These are phyloP conservation scores for Stigmatopora nigra DNA, from an alignment of 2,113 vertebrate species.

Conservation along the genomic window DNA sequence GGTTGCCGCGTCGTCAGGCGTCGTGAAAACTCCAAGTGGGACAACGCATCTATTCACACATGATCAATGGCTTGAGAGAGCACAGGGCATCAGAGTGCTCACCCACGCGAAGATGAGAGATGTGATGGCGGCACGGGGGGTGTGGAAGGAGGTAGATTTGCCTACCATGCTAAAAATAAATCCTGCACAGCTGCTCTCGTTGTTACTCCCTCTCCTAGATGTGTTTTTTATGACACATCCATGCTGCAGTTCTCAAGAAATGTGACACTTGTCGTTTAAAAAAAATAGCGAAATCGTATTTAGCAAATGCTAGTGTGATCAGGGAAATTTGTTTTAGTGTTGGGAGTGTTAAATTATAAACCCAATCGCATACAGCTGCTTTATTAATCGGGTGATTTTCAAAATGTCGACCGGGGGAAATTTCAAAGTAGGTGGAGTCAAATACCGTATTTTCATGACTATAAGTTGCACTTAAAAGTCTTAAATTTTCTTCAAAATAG, in stretches of 20 bases:
- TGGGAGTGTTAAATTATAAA: too few relatives aligned
- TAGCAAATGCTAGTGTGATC: neutral
- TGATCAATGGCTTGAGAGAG: constrained; percentile 39
- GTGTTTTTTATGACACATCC: constrained; percentile 17
- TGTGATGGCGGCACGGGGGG: constrained; percentile 46
- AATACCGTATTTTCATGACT: too few relatives aligned
- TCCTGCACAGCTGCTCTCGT: constrained; percentile 42
- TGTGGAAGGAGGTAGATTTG: constrained; percentile 36
- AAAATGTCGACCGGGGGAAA: too few relatives aligned
- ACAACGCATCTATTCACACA: constrained; percentile 29
- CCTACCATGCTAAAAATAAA: constrained; percentile 70
- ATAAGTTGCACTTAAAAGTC: too few relatives aligned
- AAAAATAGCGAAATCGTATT: neutral
- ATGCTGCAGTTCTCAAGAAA: neutral
- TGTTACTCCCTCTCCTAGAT: constrained; percentile 48
- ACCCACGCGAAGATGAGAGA: constrained; percentile 24
- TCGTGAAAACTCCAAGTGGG: constrained; percentile 17
- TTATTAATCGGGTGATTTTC: too few relatives aligned
- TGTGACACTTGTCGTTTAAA: neutral
- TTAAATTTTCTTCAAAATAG: too few relatives aligned
- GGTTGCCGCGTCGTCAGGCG: constrained; percentile 35
- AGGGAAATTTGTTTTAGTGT: neutral
- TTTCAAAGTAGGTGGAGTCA: too few relatives aligned
- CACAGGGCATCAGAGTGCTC: constrained; percentile 8
- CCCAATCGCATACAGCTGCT: too few relatives aligned